Conservation (phyloP, 2,888 invertebrate species). For the Anticlea derivata region DNA sequence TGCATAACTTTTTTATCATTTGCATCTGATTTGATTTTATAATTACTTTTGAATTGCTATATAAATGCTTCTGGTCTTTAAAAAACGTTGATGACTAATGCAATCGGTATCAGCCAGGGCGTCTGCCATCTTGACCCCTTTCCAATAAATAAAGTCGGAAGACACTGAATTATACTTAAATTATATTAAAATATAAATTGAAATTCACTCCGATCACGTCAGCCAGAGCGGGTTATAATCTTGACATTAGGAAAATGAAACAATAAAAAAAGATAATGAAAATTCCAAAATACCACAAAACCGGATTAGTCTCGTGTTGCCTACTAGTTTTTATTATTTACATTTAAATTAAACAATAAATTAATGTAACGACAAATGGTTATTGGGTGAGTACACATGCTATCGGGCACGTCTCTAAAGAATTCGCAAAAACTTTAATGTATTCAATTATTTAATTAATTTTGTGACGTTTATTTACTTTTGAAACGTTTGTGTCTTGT, state of each 20-base stretch:
- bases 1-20: background rate
- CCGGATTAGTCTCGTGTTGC: conserved; percentile 54
- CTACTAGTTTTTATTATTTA: conserved; percentile 66
- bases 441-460: conserved; percentile 15
- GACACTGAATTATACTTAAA: conserved; percentile 29
- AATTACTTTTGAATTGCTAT: no score
- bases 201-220: conserved; percentile 28
- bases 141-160: conserved; percentile 31
- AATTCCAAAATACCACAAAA: conserved; percentile 76
- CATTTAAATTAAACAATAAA: conserved; percentile 68
- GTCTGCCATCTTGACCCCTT: conserved; percentile 32
- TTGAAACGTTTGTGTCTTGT: conserved; percentile 5
- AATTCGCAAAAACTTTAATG: conserved; percentile 52
- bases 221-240: conserved; percentile 35
- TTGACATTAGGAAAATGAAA: conserved; percentile 60
- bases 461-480: conserved; percentile 15
- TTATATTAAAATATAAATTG: conserved; percentile 33
- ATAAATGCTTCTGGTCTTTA: conserved; percentile 26
- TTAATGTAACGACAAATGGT: conserved; percentile 78
- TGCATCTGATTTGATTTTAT: no score
- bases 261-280: conserved; percentile 68
- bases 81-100: conserved; percentile 28
- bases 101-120: conserved; percentile 16
- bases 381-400: conserved; percentile 59
- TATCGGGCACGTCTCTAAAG: conserved; percentile 53